A percentile compares a stretch with the other conserved stretches of the same genome.
phyloP scores from a whole-genome alignment of 1,140 invertebrate species.

The Drosophila rhopaloa region DNA sequence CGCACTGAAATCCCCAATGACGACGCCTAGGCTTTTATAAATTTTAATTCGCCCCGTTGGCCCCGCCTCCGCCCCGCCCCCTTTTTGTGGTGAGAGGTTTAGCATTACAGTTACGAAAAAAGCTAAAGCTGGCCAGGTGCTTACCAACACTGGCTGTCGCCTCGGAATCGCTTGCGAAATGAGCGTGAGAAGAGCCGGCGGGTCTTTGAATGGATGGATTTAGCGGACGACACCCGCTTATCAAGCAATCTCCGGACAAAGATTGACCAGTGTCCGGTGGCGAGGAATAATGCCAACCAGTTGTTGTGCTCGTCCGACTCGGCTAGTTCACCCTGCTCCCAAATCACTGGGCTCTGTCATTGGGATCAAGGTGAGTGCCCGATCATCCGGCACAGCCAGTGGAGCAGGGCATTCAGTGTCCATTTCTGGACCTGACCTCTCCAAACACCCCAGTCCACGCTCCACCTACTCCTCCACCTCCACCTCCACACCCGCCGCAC shows the following conservation, averaged over 20 bases:
- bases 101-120: slow-evolving; percentile 59
- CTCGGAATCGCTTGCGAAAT: slow-evolving; percentile 47
- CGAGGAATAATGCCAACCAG: slow-evolving; percentile 16
- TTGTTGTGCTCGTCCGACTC: neutral
- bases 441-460: slow-evolving; percentile 26
- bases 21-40: slow-evolving; percentile 68
- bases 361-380: slow-evolving; percentile 42
- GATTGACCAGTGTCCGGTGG: slow-evolving; percentile 39
- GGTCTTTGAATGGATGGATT: slow-evolving; percentile 54
- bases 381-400: slow-evolving; percentile 48
- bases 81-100: slow-evolving; percentile 63
- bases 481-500: slow-evolving; percentile 46
- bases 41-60: slow-evolving; percentile 48
- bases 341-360: slow-evolving; percentile 49
- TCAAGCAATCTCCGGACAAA: slow-evolving; percentile 65
- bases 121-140: slow-evolving; percentile 21
- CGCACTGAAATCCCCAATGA: slow-evolving; percentile 59
- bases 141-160: slow-evolving; percentile 67
- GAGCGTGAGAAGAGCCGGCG: slow-evolving; percentile 50
- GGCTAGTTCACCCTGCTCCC: slow-evolving; percentile 44
- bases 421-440: slow-evolving; percentile 54
- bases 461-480: neutral
- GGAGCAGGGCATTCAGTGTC: slow-evolving; percentile 44
- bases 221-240: slow-evolving; percentile 46
- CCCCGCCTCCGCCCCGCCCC: neutral